phyloP scores from a whole-genome alignment of 2,113 vertebrate species.

The Pyxicephalus adspersus region DNA sequence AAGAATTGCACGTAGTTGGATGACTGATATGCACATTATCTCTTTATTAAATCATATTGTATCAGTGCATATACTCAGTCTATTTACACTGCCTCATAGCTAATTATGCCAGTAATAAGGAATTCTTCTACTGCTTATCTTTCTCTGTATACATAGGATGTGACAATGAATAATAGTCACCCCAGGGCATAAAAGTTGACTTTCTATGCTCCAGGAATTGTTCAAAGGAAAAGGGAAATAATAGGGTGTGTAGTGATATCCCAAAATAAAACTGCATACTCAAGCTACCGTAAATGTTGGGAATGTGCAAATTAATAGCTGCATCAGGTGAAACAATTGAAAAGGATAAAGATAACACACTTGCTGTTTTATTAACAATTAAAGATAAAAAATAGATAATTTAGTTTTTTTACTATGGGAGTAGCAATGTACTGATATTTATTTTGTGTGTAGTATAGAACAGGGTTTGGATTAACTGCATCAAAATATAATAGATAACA shows the following conservation, averaged over 20 bases:
- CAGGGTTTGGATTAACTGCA: background rate
- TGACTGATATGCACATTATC: no score
- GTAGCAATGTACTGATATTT: background rate
- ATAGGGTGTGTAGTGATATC: slow-evolving; percentile 8
- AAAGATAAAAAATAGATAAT: background rate
- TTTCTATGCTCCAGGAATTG: background rate
- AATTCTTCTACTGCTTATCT: slow-evolving; percentile 7
- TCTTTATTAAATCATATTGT: no score
- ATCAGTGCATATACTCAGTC: no score
- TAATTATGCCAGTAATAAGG: no score
- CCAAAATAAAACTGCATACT: slow-evolving; percentile 9
- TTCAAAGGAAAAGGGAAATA: slow-evolving; percentile 6
- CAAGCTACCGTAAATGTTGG: background rate
- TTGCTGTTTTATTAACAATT: background rate
- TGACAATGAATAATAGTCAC: background rate
- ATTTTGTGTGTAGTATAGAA: background rate
- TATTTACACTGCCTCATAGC: no score
- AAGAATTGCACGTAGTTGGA: no score
- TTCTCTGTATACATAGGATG: slow-evolving; percentile 10
- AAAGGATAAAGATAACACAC: background rate
- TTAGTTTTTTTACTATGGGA: background rate
- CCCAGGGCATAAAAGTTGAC: background rate
- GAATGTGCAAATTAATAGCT: background rate
- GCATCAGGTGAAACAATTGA: background rate
- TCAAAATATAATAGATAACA: no score